phyloP scores from a whole-genome alignment of 1,140 invertebrate genomes.

The Popillia japonica region DNA sequence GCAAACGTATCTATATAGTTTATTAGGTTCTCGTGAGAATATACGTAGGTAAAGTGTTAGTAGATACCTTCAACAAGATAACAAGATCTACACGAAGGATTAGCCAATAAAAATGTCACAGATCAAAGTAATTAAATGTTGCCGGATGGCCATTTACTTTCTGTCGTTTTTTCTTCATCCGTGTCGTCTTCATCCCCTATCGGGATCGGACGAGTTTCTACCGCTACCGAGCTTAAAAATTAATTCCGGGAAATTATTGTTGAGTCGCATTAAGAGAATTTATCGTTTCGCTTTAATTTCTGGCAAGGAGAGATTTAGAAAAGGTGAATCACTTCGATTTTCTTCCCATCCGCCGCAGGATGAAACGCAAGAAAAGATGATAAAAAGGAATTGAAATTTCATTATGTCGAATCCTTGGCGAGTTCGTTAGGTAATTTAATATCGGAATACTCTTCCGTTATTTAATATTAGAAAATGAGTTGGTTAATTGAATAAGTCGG shows the following conservation, averaged over 20 bases:
- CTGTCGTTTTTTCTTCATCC: neutral
- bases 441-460: neutral
- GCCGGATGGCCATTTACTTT: constrained; percentile 14
- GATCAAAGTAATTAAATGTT: constrained; percentile 31
- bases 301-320: neutral
- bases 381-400: constrained; percentile 31
- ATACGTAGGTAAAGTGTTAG: neutral
- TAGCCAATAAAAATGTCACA: constrained; percentile 23
- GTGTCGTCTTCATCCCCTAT: constrained; percentile 18
- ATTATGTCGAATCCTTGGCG: constrained; percentile 11
- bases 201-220: neutral
- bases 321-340: constrained; percentile 23
- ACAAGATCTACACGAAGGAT: constrained; percentile 14
- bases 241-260: constrained; percentile 31
- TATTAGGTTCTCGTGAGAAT: neutral
- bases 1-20: neutral
- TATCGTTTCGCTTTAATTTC: constrained; percentile 32
- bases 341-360: neutral
- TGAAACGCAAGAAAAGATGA: constrained; percentile 10
- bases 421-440: constrained; percentile 21
- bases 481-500: constrained; percentile 11
- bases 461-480: constrained; percentile 14
- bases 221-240: constrained; percentile 23
- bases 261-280: constrained; percentile 29
- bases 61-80: constrained; percentile 3